Conservation (phyloP, 2,113 vertebrate species). For the Origma solitaria region DNA sequence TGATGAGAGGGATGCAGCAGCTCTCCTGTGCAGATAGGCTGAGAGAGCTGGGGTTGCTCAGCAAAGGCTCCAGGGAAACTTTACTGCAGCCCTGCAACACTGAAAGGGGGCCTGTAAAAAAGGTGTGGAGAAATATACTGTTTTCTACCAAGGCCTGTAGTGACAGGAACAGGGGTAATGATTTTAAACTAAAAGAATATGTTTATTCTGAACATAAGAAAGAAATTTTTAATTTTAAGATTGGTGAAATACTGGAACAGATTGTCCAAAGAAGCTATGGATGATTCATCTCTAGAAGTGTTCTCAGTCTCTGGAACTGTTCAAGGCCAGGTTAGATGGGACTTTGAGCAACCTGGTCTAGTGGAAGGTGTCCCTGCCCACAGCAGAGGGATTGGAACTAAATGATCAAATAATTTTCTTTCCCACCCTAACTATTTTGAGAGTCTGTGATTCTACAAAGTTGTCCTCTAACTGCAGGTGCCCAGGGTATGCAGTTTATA, state of each 20-base stretch:
- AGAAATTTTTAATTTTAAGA: background rate
- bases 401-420: background rate
- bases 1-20: background rate
- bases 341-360: background rate
- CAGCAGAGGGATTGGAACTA: background rate
- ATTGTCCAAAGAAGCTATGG: background rate
- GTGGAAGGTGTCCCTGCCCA: background rate
- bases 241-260: background rate
- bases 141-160: background rate
- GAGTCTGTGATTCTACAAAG: background rate
- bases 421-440: background rate
- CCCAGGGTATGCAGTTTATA: background rate
- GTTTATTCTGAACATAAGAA: background rate
- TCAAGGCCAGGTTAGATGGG: background rate
- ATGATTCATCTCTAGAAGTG: background rate
- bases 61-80: background rate
- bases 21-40: background rate
- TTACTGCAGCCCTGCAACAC: background rate
- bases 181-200: background rate
- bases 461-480: background rate
- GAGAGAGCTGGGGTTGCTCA: background rate
- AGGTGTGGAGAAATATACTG: background rate
- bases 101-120: background rate
- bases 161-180: fast-evolving
- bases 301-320: background rate